Conservation (phyloP, 2,888 invertebrate species). For the Pristionchus maxplancki region DNA sequence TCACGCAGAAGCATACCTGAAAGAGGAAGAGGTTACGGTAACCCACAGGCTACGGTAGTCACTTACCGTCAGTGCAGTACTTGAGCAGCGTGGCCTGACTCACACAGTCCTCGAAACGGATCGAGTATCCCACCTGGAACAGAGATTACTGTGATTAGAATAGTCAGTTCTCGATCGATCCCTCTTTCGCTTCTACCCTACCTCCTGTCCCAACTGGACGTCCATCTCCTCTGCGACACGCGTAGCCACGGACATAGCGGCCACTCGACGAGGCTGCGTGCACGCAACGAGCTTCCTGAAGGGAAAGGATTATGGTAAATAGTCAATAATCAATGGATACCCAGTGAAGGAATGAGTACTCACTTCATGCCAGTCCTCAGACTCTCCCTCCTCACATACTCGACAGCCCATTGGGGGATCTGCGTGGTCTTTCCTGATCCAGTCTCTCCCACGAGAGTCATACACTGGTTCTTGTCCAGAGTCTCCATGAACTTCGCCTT, state of each 20-base stretch:
- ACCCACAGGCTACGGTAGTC: background rate
- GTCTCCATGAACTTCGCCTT: slow-evolving; percentile 93
- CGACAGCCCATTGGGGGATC: slow-evolving; percentile 92
- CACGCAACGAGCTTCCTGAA: slow-evolving; percentile 89
- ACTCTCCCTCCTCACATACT: slow-evolving; percentile 76
- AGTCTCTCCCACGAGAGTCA: slow-evolving; percentile 92
- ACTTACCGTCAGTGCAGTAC: slow-evolving; percentile 80
- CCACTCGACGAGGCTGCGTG: slow-evolving; percentile 96
- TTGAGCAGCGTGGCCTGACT: slow-evolving; percentile 94
- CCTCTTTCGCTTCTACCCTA: background rate
- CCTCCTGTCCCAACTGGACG: slow-evolving; percentile 82
- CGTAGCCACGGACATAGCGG: slow-evolving; percentile 99
- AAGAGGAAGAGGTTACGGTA: background rate
- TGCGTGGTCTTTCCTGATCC: slow-evolving; percentile 99
- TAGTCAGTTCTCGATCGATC: background rate
- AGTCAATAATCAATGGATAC: background rate
- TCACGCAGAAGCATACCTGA: slow-evolving; percentile 97
- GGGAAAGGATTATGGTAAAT: background rate
- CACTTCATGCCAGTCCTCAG: slow-evolving; percentile 33
- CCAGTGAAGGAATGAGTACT: background rate
- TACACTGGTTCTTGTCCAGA: slow-evolving; percentile 88
- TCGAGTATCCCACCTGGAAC: slow-evolving; percentile 92
- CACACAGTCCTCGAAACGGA: slow-evolving; percentile 99
- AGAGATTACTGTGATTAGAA: too few species aligned
- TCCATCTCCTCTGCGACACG: slow-evolving; percentile 99